A percentile compares a stretch with the other conserved stretches of the same genome.
Conservation (phyloP, 2,888 invertebrate species). For the Tetragnatha montana region DNA sequence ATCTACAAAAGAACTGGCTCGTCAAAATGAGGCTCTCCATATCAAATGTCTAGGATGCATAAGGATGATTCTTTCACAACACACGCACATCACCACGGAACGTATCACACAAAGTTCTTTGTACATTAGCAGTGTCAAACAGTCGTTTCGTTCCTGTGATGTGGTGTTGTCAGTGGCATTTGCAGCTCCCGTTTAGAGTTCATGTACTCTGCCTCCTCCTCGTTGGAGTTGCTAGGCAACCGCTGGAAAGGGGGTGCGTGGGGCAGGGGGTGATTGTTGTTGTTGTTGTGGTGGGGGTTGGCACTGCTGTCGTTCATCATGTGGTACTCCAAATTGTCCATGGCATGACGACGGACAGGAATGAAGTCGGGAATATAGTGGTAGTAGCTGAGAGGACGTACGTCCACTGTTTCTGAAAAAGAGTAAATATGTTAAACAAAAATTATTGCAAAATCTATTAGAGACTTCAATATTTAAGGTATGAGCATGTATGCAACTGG, state of each 20-base stretch:
- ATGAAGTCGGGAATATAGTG: slow-evolving; percentile 73
- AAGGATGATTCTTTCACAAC: neutral
- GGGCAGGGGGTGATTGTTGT: slow-evolving; percentile 64
- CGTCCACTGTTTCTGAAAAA: slow-evolving; percentile 60
- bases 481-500: too few species aligned
- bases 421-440: neutral
- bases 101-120: neutral
- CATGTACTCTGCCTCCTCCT: slow-evolving; percentile 83
- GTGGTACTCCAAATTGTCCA: slow-evolving; percentile 95
- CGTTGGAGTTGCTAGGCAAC: slow-evolving; percentile 63
- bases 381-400: slow-evolving; percentile 60
- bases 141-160: slow-evolving; percentile 69
- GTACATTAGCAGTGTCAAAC: slow-evolving; percentile 8
- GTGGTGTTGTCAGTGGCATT: slow-evolving; percentile 82
- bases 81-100: neutral
- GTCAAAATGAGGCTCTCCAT: neutral
- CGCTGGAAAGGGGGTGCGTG: slow-evolving; percentile 46
- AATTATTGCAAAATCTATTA: too few species aligned
- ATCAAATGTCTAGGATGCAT: neutral
- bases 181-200: slow-evolving; percentile 87
- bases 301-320: slow-evolving; percentile 81
- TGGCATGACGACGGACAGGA: slow-evolving; percentile 75
- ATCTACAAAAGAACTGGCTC: neutral
- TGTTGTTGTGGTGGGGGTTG: slow-evolving; percentile 70
- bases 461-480: too few species aligned